Percentiles rank a stretch among this genome's conserved stretches.
Evolutionary conservation across 2,113 vertebrate species (phyloP).

Genomic region (Pao palembangensis): DNA sequence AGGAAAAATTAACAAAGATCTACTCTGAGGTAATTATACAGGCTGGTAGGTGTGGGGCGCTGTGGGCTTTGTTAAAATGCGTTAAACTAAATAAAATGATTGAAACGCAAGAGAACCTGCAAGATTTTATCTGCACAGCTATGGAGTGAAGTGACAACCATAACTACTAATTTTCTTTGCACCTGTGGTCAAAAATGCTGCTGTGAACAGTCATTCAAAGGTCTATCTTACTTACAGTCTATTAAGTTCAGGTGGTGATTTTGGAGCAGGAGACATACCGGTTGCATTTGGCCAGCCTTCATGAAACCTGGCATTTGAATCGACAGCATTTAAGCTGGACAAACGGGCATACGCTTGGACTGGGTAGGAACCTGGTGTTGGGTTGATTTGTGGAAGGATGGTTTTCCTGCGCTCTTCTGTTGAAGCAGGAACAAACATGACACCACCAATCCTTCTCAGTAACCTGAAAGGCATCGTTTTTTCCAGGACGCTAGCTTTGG

Average conservation of each 20-base stretch:
- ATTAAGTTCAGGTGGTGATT: slow-evolving; percentile 7
- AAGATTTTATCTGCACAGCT: no score
- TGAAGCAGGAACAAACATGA: slow-evolving; percentile 51
- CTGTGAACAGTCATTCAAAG: slow-evolving; percentile 19
- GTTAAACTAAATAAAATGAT: no score
- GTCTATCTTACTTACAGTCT: slow-evolving; percentile 14
- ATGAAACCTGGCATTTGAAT: neutral
- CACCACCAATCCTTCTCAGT: slow-evolving; percentile 33
- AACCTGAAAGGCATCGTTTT: slow-evolving; percentile 54
- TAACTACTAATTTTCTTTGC: no score
- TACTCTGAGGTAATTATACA: no score
- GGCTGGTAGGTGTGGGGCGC: no score
- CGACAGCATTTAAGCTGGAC: slow-evolving; percentile 17
- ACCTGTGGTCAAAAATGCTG: slow-evolving; percentile 29
- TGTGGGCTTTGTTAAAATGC: no score
- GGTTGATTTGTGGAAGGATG: slow-evolving; percentile 60
- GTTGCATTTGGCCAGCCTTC: slow-evolving; percentile 52
- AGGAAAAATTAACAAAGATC: no score
- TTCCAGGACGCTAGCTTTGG: slow-evolving; percentile 51
- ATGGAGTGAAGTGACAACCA: no score
- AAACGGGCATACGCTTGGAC: slow-evolving; percentile 61
- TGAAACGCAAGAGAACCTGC: no score
- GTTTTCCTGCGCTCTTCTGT: slow-evolving; percentile 55
- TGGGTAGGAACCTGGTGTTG: slow-evolving; percentile 66
- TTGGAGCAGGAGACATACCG: neutral